Evolutionary conservation across 2,797 vertebrate species (phyloP), one percentile per base, ranked within the genome.

Genomic region (Prunella strophiata): DNA sequence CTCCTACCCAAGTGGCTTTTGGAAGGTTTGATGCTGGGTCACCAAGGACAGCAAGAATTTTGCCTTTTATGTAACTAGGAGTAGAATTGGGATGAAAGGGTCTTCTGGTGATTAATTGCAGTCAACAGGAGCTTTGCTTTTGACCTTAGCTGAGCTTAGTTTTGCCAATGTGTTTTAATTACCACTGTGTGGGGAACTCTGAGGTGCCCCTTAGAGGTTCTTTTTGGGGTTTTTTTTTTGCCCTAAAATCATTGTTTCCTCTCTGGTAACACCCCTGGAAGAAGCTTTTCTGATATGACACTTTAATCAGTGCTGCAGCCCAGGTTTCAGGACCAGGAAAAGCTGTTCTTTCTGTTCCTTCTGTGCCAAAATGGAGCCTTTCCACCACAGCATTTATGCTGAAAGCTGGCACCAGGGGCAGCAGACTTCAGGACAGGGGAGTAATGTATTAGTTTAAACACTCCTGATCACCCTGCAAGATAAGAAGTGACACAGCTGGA

Each of bases 31-130:
- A 82, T 91, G 42, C 47, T 75, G 23, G 73, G 62, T 83, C 87
- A 78, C 21, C 17, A 22, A 88, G 85, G 85, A 38, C 40, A 88
- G 67, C 20, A 66, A 62, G 74, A 91, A 82, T 79, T 88, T 88
- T 93, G 36, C 66, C 36, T 82, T 89, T 94, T 76, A 67, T 80
- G 66, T 84, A 83, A 70, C 34, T 23, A 66, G 62, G 42, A 79
- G 19, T 50, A 88, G 58, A 85, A 75, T 3, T 92, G 62, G 73
- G 59, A 88, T 54, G 61, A 89, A 95, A 88, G 42, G 22, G 22
- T 86, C 79, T 86, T 85, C 50, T 88, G 34, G 70, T 94, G 76
- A 80, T 94, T 93, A 96, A 89, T 48, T 88, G 68, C 61, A 68
- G 87, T 78, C 91, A 92, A 62, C 74, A 89, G 38, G 30, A 90